Evolutionary conservation across 30 jellyfish, hydroid and myxozoan species (phyloP), one percentile per base, ranked within the genome.

Genomic region (Chrysaora quinquecirrha): DNA sequence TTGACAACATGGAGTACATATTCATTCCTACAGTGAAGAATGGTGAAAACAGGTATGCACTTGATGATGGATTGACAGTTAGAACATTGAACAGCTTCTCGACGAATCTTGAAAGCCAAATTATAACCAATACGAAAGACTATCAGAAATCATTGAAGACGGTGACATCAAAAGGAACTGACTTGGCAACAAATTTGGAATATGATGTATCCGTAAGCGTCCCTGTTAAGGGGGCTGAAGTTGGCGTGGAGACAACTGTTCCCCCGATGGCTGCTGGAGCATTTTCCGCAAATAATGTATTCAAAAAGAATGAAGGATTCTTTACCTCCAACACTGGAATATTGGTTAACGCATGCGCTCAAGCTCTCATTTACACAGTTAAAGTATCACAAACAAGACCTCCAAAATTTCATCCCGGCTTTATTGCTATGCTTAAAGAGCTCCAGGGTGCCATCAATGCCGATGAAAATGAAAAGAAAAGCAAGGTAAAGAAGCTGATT

Each of bases 251-350:
- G n/a, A n/a, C 85, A 18, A 48, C 80, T 14, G 38, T 79, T 27
- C 90, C 90, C 35, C 90, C 90, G 3, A 27, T 79, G 72, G 46
- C 64, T 34, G 73, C 63, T 23, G 52, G 73, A 7, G 49, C 48
- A 1, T 66, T 66, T 24, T 20, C 86, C 0, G 80, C 86, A 12
- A 79, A 68, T 35, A 21, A 30, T 3, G 83, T 20, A 9, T 46
- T 18, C 4, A 63, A 64, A 24, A 43, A 64, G 33, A 64, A 65
- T 31, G 90, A 79, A 38, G 73, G 35, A 34, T 79, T 79, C 48
- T 79, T 79, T 34, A 35, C 56, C 28, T 35, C 35, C 46, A 20
- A 64, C n/a, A 34, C 25, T 6, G 86, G 90, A 18, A 68, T 80
- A 3, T 3, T 80, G 1, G 43, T 75, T 0, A 75, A 64, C 14